Conservation (phyloP, 1,140 invertebrate species). For the Archivesica marissinica region DNA sequence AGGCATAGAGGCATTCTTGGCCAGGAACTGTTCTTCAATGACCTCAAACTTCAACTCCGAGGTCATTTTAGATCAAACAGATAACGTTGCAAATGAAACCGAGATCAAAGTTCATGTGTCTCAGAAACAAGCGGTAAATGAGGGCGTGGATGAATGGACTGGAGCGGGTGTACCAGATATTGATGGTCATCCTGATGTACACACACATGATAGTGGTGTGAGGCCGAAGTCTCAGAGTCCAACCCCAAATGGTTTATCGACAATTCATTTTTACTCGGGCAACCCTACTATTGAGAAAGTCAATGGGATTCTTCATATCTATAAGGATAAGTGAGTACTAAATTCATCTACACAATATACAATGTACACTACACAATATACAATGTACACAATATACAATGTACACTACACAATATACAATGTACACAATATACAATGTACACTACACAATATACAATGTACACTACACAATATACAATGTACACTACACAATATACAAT, state of each 20-base stretch:
- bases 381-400: too few species aligned
- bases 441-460: too few species aligned
- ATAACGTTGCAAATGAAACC: background rate
- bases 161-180: background rate
- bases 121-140: background rate
- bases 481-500: too few species aligned
- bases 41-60: background rate
- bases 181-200: background rate
- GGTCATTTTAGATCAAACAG: background rate
- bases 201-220: conserved; percentile 16
- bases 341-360: background rate
- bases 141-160: background rate
- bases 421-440: too few species aligned
- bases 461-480: too few species aligned
- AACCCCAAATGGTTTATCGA: conserved; percentile 47
- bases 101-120: background rate
- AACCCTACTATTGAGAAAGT: conserved; percentile 98
- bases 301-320: conserved; percentile 97
- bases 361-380: too few species aligned
- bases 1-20: background rate
- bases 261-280: conserved; percentile 93
- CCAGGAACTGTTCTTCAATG: background rate
- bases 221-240: conserved; percentile 76
- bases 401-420: too few species aligned
- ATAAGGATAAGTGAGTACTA: conserved; percentile 93